Evolutionary conservation across 1,140 invertebrate species (phyloP), one percentile per base, ranked within the genome.

Genomic region (Cydia strobilella): DNA sequence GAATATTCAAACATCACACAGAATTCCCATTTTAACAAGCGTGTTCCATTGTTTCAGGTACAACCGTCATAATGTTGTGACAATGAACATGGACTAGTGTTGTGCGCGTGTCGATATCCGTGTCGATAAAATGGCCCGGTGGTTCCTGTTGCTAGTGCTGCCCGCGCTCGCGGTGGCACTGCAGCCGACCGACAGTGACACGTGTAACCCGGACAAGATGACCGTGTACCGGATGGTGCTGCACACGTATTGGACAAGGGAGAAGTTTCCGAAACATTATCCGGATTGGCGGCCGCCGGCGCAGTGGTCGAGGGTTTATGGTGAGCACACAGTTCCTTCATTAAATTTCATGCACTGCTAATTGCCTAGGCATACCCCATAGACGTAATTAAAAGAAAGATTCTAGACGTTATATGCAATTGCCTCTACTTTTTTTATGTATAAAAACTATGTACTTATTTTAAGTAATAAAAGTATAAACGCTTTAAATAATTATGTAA

Each of bases 281-380:
- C 97, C 98, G 0, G 96, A 97, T 86, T 98, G 97, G 96, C 95
- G 97, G 88, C 97, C 97, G 18, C 96, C 96, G 0, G 97, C 98
- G 3, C 97, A 98, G 89, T 98, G 97, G 96, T 97, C 97, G 84
- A 97, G 97, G 92, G 94, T 98, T 77, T 95, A 98, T 90, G 97
- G 97, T 98, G 88, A 96, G 96, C 94, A 27, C 6, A 5, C 4
- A 7, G 48, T 7, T 51, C 4, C 1, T 18, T 51, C 6, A 15
- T 13, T 45, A 0, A 45, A 45, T 45, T 45, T 45, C 3, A 15
- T 45, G 42, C 42, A 3, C 10, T 42, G 42, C 42, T 42, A 42
- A 42, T 42, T 42, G 31, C 31, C 31, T 31, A 31, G 31, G 31
- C 31, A 31, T 31, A 35, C 1, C 7, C 31, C 31, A 35, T 35